These are phyloP conservation scores for Aeoliscus strigatus DNA, from an alignment of 2,797 vertebrate species.

Conservation along the genomic window DNA sequence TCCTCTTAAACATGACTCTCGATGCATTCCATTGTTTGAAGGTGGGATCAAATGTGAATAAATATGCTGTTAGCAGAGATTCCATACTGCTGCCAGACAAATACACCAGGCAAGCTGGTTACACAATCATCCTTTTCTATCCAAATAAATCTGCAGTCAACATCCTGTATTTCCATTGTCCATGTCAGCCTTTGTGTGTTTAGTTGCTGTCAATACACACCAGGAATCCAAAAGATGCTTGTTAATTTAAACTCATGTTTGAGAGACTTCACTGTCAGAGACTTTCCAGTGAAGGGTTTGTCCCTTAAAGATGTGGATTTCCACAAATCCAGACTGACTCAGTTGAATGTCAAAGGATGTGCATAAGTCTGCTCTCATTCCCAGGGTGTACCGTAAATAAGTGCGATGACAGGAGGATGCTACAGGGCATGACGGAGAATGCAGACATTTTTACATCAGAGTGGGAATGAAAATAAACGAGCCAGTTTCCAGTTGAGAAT, in stretches of 20 bases:
- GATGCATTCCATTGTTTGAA: background rate
- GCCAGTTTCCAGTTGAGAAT: conserved; percentile 33
- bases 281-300: conserved; percentile 15
- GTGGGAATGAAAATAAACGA: conserved; percentile 46
- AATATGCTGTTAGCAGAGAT: conserved; percentile 24
- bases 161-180: conserved; percentile 21
- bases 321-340: conserved; percentile 43
- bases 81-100: conserved; percentile 25
- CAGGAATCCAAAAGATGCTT: conserved; percentile 16
- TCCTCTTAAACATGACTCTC: background rate
- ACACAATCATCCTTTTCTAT: conserved; percentile 37
- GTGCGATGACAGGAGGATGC: conserved; percentile 16
- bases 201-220: conserved; percentile 12
- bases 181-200: conserved; percentile 19
- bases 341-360: conserved; percentile 36
- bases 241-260: conserved; percentile 23
- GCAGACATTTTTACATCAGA: conserved; percentile 26
- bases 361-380: no score
- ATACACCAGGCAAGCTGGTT: conserved; percentile 38
- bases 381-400: no score
- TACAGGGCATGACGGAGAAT: conserved; percentile 19
- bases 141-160: conserved; percentile 48
- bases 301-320: conserved; percentile 35
- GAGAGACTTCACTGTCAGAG: background rate
- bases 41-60: conserved; percentile 31